These are phyloP conservation scores for Semaprochilodus insignis DNA, from an alignment of 2,797 vertebrate species.

Conservation along the genomic window DNA sequence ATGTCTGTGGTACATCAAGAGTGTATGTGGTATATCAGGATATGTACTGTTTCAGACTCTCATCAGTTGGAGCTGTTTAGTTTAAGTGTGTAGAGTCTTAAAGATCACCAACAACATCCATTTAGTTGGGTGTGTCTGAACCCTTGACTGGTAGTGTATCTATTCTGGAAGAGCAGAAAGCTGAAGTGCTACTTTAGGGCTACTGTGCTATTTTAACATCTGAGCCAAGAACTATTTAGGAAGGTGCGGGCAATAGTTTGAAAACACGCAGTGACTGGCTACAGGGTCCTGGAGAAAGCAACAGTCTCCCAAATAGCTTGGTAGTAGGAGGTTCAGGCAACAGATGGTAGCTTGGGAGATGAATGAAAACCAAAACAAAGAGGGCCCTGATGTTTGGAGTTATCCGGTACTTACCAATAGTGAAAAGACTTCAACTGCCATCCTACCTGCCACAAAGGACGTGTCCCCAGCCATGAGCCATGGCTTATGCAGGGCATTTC, in stretches of 20 bases:
- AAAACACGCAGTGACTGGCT: background rate
- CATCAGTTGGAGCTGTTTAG: no score
- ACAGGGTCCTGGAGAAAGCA: background rate
- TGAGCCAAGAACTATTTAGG: background rate
- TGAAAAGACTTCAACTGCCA: slow-evolving; percentile 3
- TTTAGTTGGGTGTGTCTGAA: no score
- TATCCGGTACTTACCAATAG: background rate
- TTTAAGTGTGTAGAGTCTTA: no score
- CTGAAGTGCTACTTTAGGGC: no score
- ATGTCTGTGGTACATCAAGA: no score
- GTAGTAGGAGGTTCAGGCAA: background rate
- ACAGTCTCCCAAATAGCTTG: background rate
- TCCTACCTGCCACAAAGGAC: background rate
- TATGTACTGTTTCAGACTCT: no score
- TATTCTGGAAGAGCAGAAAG: no score
- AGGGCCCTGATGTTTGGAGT: background rate
- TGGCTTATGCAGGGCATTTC: background rate
- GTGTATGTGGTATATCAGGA: no score
- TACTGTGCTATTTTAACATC: background rate
- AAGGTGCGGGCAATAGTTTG: background rate
- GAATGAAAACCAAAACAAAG: no score
- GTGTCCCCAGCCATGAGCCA: slow-evolving; percentile 4
- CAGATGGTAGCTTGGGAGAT: background rate
- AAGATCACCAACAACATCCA: no score
- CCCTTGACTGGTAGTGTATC: no score